Evolutionary conservation across 2,797 vertebrate genomes (phyloP).

Genomic region (Acipenser transmontanus): DNA sequence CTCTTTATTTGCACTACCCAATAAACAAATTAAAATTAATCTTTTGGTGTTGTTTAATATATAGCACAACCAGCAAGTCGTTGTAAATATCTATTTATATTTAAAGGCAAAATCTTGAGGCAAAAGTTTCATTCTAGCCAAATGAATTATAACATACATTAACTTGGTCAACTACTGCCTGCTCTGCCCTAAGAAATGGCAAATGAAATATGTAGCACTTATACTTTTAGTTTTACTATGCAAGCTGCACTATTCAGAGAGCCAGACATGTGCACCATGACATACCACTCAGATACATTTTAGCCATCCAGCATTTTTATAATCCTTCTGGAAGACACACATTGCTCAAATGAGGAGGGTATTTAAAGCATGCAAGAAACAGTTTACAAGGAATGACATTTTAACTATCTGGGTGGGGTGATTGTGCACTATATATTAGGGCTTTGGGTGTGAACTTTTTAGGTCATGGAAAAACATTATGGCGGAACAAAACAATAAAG

Average conservation of each 20-base stretch:
- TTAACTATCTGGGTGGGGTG: neutral
- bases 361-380: neutral
- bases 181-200: no score
- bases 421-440: neutral
- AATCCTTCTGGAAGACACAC: neutral
- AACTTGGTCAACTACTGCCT: no score
- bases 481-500: no score
- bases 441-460: neutral
- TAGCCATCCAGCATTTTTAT: neutral
- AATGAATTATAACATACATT: no score
- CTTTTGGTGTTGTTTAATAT: no score
- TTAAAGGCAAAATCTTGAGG: no score
- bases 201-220: neutral
- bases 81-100: no score
- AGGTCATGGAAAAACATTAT: neutral
- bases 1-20: no score
- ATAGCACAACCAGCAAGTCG: no score
- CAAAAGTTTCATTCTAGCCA: no score
- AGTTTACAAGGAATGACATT: neutral
- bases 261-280: neutral
- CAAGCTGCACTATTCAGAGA: neutral
- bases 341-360: neutral
- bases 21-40: no score
- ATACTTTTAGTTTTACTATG: neutral
- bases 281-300: neutral